A percentile compares a stretch with the other conserved stretches of the same genome.
phyloP scores from a whole-genome alignment of 2,113 vertebrate genomes.

The Sinocyclocheilus anophthalmus region DNA sequence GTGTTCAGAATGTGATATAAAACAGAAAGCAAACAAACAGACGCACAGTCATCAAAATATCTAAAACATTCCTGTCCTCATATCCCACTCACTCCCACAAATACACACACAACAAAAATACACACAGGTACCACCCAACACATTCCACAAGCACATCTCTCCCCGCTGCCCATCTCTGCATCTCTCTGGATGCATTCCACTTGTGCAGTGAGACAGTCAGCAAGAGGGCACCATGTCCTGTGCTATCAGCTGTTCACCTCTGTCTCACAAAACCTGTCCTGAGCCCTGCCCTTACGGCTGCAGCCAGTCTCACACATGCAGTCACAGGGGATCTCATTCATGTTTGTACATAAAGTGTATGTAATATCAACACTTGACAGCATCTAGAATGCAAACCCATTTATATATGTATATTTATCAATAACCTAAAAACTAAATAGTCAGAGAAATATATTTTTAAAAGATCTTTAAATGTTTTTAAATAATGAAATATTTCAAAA shows the following conservation, averaged over 20 bases:
- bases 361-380: not conserved
- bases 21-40: not conserved
- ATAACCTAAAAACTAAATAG: not conserved
- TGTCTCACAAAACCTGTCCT: slow-evolving; percentile 11
- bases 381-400: not conserved
- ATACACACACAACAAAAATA: slow-evolving; percentile 29
- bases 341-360: not conserved
- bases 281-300: not conserved
- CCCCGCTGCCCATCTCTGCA: slow-evolving; percentile 6
- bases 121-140: slow-evolving; percentile 49
- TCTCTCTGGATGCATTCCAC: slow-evolving; percentile 60
- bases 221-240: slow-evolving; percentile 63
- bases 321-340: not conserved
- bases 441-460: not conserved
- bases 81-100: slow-evolving; percentile 46
- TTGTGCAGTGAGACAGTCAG: slow-evolving; percentile 57
- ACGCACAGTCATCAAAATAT: slow-evolving; percentile 35
- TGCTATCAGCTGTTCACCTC: slow-evolving; percentile 47
- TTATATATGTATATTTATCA: too few relatives aligned
- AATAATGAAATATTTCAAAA: too few relatives aligned
- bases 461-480: too few relatives aligned
- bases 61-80: slow-evolving; percentile 52
- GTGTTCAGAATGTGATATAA: not conserved
- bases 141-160: slow-evolving; percentile 42
- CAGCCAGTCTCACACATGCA: not conserved